A percentile compares a stretch with the other conserved stretches of the same genome.
phyloP scores from a whole-genome alignment of 1,140 invertebrate genomes.

The Drosophila truncata region DNA sequence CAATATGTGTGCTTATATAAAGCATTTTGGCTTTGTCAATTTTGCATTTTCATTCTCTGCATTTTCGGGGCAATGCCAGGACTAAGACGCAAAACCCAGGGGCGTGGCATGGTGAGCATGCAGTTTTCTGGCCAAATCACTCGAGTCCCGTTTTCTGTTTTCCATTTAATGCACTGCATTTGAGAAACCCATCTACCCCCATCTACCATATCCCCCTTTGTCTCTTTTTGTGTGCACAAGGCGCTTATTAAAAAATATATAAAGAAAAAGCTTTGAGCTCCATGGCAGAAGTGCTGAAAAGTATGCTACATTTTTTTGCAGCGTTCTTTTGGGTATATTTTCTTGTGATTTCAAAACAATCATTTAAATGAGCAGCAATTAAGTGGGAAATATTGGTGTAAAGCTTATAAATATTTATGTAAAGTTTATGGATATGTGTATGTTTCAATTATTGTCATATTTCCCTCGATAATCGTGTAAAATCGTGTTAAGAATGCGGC shows the following conservation, averaged over 20 bases:
- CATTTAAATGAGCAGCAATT: neutral
- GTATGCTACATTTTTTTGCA: neutral
- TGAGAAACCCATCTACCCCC: neutral
- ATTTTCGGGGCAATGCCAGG: slow-evolving; percentile 3
- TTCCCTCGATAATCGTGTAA: slow-evolving; percentile 11
- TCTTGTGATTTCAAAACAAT: neutral
- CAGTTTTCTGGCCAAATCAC: slow-evolving; percentile 41
- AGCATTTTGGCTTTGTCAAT: slow-evolving; percentile 78
- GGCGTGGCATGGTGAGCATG: slow-evolving; percentile 6
- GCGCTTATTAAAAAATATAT: slow-evolving; percentile 25
- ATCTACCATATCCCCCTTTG: neutral
- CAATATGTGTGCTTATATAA: slow-evolving; percentile 64
- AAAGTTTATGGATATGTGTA: neutral
- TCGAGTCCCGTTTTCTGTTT: slow-evolving; percentile 15
- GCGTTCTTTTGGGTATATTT: neutral
- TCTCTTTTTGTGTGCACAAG: slow-evolving; percentile 15
- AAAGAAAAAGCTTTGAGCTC: neutral
- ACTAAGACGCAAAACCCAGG: neutral
- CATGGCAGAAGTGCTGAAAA: neutral
- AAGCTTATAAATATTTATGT: too few species aligned
- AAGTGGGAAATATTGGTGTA: neutral
- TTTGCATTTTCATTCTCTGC: slow-evolving; percentile 65
- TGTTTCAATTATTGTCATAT: neutral
- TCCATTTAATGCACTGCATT: slow-evolving; percentile 16
- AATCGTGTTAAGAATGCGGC: slow-evolving; percentile 18